A percentile compares a stretch with the other conserved stretches of the same genome.
Evolutionary conservation across 2,113 vertebrate genomes (phyloP).

Genomic region (Rhinolophus sinicus): DNA sequence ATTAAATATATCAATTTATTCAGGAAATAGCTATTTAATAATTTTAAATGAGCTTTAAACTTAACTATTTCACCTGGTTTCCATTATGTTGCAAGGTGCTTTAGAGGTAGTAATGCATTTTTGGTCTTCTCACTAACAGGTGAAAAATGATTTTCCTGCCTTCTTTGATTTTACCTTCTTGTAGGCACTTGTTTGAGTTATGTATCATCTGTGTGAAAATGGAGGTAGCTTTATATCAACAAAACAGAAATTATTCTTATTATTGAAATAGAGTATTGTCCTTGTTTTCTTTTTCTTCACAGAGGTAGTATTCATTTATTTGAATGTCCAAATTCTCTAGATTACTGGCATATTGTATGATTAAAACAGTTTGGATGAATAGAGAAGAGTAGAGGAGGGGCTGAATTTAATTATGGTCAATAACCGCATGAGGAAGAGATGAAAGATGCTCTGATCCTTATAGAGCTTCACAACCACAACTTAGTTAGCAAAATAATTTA

Average conservation of each 20-base stretch:
- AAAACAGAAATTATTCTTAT: slow-evolving; percentile 38
- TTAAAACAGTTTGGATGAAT: neutral
- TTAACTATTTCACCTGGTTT: slow-evolving; percentile 62
- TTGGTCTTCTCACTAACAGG: slow-evolving; percentile 1
- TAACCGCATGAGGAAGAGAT: neutral
- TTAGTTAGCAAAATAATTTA: neutral
- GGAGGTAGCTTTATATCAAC: neutral
- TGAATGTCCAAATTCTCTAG: slow-evolving; percentile 32
- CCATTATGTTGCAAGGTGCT: slow-evolving; percentile 50
- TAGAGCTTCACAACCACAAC: neutral
- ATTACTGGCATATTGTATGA: neutral
- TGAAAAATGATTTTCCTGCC: slow-evolving; percentile 41
- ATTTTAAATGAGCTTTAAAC: slow-evolving; percentile 46
- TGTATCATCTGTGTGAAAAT: slow-evolving; percentile 29
- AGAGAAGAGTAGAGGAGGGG: neutral
- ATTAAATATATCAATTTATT: slow-evolving; percentile 47
- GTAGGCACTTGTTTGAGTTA: neutral
- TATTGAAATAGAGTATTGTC: neutral
- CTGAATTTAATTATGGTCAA: neutral
- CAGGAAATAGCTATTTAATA: slow-evolving; percentile 57
- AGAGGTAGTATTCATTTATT: slow-evolving; percentile 9
- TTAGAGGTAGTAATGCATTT: slow-evolving; percentile 44
- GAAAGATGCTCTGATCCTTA: neutral
- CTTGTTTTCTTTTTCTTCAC: slow-evolving; percentile 16
- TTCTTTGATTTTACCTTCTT: slow-evolving; percentile 60